Evolutionary conservation across 1,140 invertebrate species (phyloP).

Genomic region (Aporrectodea caliginosa): DNA sequence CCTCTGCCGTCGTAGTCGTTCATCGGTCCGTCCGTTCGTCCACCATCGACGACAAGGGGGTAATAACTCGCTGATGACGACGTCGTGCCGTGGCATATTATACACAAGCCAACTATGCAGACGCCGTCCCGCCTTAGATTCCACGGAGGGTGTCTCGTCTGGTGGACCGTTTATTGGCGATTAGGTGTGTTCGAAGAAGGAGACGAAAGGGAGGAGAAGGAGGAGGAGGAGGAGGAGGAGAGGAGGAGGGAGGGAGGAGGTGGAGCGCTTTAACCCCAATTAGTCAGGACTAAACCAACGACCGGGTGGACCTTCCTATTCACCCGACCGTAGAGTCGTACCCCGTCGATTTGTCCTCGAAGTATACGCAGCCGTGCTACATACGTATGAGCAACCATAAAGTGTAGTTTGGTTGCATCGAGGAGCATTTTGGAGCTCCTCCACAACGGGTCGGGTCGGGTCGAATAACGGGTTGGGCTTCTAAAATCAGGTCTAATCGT

Average conservation of each 20-base stretch:
- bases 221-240: slow-evolving; percentile 1
- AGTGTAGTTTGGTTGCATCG: not conserved
- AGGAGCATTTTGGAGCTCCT: not conserved
- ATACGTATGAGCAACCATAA: not conserved
- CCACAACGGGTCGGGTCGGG: too few species aligned
- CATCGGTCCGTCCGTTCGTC: too few species aligned
- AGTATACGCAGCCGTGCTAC: not conserved
- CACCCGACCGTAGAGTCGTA: too few species aligned
- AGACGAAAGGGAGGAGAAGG: not conserved
- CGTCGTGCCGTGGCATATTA: not conserved
- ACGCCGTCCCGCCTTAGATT: too few species aligned
- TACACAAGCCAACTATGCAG: not conserved
- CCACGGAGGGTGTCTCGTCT: too few species aligned
- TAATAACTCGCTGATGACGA: not conserved
- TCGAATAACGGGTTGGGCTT: too few species aligned
- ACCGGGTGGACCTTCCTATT: too few species aligned
- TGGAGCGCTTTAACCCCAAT: not conserved
- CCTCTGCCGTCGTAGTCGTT: too few species aligned
- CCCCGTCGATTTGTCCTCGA: too few species aligned
- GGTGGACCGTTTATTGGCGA: not conserved
- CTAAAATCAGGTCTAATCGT: too few species aligned
- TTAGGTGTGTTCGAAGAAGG: not conserved
- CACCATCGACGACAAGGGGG: not conserved
- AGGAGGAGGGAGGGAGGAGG: not conserved
- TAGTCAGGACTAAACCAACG: not conserved